These are phyloP conservation scores for Tyrophagus putrescentiae DNA, from an alignment of 1,140 invertebrate species.

Conservation along the genomic window DNA sequence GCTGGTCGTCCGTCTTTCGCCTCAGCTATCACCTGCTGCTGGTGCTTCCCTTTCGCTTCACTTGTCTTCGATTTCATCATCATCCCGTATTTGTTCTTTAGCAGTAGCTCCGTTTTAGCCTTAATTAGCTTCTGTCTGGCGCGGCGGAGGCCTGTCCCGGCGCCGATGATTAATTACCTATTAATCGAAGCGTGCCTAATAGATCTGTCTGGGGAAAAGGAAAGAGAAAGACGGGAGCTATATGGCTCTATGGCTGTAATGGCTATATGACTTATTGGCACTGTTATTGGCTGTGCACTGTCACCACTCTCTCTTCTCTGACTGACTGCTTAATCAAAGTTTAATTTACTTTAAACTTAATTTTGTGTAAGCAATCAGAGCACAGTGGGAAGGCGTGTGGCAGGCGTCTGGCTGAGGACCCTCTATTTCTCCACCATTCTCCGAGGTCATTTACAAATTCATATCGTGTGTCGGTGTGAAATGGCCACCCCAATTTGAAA, in stretches of 20 bases:
- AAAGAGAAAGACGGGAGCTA: too few relatives aligned
- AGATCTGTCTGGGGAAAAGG: too few relatives aligned
- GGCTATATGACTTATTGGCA: too few relatives aligned
- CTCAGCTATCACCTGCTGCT: not conserved
- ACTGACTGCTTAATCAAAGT: conserved; percentile 16
- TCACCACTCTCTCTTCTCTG: too few relatives aligned
- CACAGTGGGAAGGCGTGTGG: not conserved
- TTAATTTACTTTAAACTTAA: conserved; percentile 9
- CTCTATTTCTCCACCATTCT: too few relatives aligned
- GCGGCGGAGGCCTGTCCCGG: not conserved
- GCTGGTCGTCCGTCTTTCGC: too few relatives aligned
- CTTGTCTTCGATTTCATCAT: too few relatives aligned
- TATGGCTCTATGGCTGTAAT: too few relatives aligned
- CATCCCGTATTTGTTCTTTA: too few relatives aligned
- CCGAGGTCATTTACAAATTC: not conserved
- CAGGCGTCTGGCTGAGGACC: not conserved
- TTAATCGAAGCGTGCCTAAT: conserved; percentile 11
- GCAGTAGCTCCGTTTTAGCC: too few relatives aligned
- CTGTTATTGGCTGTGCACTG: too few relatives aligned
- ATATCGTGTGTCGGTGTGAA: conserved; percentile 12
- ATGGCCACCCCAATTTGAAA: conserved; percentile 1
- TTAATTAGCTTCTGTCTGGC: not conserved
- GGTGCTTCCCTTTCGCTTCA: not conserved
- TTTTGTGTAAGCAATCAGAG: not conserved
- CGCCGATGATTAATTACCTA: conserved; percentile 11